phyloP scores from a whole-genome alignment of 53 echinoderm and acorn worm species.

The Paelopatides confundens region DNA sequence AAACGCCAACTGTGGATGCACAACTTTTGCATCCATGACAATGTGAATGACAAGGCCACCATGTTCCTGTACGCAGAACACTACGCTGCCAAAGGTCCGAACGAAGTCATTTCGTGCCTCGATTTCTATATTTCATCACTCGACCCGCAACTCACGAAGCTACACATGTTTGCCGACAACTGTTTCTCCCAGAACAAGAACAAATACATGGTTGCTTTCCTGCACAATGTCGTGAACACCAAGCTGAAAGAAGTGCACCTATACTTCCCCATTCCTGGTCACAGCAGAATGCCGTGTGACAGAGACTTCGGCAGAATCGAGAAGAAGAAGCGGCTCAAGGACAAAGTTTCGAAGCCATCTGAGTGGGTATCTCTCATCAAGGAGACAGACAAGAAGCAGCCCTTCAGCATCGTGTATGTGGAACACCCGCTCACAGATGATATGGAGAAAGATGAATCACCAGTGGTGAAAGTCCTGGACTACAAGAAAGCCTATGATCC shows the following conservation, averaged over 20 bases:
- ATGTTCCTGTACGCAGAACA: conserved; percentile 29
- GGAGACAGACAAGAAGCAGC: conserved; percentile 12
- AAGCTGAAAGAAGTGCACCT: not conserved
- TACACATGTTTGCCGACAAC: conserved; percentile 19
- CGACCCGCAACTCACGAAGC: not conserved
- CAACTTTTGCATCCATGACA: no score
- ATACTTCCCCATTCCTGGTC: conserved; percentile 27
- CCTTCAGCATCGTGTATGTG: conserved; percentile 13
- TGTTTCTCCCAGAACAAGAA: conserved; percentile 45
- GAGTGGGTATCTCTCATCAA: not conserved
- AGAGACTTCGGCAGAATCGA: conserved; percentile 31
- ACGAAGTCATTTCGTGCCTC: conserved; percentile 14
- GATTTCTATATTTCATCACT: not conserved
- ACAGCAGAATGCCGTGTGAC: conserved; percentile 36
- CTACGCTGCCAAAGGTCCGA: conserved; percentile 14
- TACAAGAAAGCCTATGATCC: conserved; percentile 16
- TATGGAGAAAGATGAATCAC: conserved; percentile 4
- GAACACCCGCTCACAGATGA: conserved; percentile 41
- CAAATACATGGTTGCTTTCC: conserved; percentile 5
- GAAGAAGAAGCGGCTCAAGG: conserved; percentile 6
- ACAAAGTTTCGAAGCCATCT: conserved; percentile 10
- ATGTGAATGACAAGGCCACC: conserved; percentile 15
- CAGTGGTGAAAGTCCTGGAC: conserved; percentile 15
- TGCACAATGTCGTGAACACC: conserved; percentile 11
- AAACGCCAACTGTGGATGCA: conserved; percentile 30